A percentile compares a stretch with the other conserved stretches of the same genome.
Evolutionary conservation across 2,888 invertebrate genomes (phyloP).

Genomic region (Heteromurus nitidus): DNA sequence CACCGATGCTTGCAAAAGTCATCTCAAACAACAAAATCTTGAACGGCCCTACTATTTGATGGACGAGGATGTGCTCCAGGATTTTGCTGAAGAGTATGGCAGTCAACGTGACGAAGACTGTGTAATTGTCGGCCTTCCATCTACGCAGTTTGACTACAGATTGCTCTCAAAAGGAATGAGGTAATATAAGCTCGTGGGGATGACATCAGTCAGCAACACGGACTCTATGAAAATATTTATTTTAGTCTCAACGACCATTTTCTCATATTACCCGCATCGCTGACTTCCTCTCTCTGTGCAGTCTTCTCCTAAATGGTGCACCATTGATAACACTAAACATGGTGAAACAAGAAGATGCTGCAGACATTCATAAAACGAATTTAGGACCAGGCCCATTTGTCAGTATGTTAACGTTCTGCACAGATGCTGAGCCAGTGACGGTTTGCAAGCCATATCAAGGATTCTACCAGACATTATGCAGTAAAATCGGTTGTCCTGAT

Average conservation of each 20-base stretch:
- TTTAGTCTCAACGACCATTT: neutral
- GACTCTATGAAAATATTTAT: neutral
- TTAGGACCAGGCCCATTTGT: conserved; percentile 53
- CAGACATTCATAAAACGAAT: conserved; percentile 2
- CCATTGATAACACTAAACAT: conserved; percentile 49
- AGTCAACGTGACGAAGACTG: conserved; percentile 23
- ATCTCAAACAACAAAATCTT: conserved; percentile 35
- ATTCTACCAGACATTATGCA: conserved; percentile 41
- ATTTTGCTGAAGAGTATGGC: conserved; percentile 41
- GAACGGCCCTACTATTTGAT: conserved; percentile 45
- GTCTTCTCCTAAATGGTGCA: conserved; percentile 37
- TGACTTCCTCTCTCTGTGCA: neutral
- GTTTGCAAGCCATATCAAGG: conserved; percentile 38
- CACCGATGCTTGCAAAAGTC: conserved; percentile 50
- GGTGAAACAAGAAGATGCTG: conserved; percentile 12
- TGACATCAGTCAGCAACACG: no score
- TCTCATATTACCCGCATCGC: no score
- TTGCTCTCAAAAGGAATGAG: conserved; percentile 53
- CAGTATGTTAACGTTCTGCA: conserved; percentile 27
- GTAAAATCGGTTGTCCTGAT: conserved; percentile 17
- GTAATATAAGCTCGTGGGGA: no score
- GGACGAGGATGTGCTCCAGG: conserved; percentile 35
- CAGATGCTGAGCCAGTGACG: conserved; percentile 48
- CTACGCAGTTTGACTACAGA: conserved; percentile 55
- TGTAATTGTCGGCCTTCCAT: conserved; percentile 57